Base-by-base conservation (phyloP, 2,113 vertebrate species). In the Grammomys surdaster region DNA sequence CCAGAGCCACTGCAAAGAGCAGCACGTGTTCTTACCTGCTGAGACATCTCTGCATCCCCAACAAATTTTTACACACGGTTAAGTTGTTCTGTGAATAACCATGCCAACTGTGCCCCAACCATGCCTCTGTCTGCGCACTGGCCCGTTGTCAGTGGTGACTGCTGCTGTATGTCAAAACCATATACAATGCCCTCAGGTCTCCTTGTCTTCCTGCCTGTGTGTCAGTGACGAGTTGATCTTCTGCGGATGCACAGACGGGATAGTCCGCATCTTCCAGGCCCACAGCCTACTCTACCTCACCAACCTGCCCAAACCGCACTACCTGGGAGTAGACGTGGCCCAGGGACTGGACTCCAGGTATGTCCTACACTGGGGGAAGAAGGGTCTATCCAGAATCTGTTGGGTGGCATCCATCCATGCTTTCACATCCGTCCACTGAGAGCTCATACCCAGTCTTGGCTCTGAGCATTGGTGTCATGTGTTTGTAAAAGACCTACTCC, bases 191-290 rank as follows among this genome's bases (percentile, higher is more conserved):
- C 72, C 56, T 4, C 96, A 99, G 99, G 99, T 99, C 0, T 93
- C 98, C 0, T 94, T 98, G 3, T 99, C 99, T 0, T 98, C 97
- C 51, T 99, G 99, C 91, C 95, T 99, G 82, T 98, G 91, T 7
- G 98, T 99, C 88, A 98, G 98, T 0, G 98, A 99, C 81, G 96
- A 98, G 14, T 97, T 98, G 1, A 96, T 99, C 10, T 99, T 99
- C 96, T 99, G 99, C 0, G 99, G 99, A 16, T 99, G 99, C n/a
- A 98, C 99, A 0, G 98, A 99, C 0, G 99, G 99, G 0, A 97
- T 98, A 0, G 82, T 99, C 20, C 95, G 99, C 1, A 98, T 99
- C 8, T 99, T 99, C 97, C 97, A 96, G 1, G 98, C 99, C 0
- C 85, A 95, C 5, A 98, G 98, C 95, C 98, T 99, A 69, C 98